Evolutionary conservation across 2,797 vertebrate genomes (phyloP).

Genomic region (Adrianichthys oophorus): DNA sequence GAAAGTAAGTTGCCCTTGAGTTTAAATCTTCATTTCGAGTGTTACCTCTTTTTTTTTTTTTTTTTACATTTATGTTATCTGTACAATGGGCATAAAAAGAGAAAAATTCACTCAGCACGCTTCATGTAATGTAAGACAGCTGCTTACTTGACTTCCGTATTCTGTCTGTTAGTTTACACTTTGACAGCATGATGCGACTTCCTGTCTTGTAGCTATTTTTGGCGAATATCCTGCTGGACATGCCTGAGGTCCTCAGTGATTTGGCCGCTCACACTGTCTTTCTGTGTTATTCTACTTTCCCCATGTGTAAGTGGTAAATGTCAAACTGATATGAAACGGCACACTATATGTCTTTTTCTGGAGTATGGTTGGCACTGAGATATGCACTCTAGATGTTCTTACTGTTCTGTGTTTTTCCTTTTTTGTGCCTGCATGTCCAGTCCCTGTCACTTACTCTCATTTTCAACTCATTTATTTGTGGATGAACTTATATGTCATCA

Average conservation of each 20-base stretch:
- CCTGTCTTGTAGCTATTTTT: conserved; percentile 35
- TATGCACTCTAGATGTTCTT: conserved; percentile 3
- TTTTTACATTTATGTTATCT: not conserved
- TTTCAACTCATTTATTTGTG: conserved; percentile 1
- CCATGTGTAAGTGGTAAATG: conserved; percentile 56
- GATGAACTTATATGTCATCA: conserved; percentile 8
- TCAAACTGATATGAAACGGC: conserved; percentile 35
- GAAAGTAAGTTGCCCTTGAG: not conserved
- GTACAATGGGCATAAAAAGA: not conserved
- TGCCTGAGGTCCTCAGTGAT: conserved; percentile 23
- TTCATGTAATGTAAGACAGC: conserved; percentile 62
- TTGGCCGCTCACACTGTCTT: conserved; percentile 27
- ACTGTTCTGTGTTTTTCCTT: conserved; percentile 4
- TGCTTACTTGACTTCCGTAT: conserved; percentile 30
- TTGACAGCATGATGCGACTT: conserved; percentile 60
- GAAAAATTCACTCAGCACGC: conserved; percentile 40
- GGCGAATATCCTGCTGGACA: conserved; percentile 20
- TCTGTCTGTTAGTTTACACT: conserved; percentile 21
- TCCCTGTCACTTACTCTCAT: not conserved
- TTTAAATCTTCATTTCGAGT: conserved; percentile 6
- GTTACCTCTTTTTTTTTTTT: not conserved
- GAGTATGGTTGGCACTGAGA: conserved; percentile 57
- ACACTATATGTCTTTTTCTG: conserved; percentile 32
- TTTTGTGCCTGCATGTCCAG: conserved; percentile 25
- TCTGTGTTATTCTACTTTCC: conserved; percentile 27